phyloP scores from a whole-genome alignment of 2,113 vertebrate species.

The Callaeas wilsoni region DNA sequence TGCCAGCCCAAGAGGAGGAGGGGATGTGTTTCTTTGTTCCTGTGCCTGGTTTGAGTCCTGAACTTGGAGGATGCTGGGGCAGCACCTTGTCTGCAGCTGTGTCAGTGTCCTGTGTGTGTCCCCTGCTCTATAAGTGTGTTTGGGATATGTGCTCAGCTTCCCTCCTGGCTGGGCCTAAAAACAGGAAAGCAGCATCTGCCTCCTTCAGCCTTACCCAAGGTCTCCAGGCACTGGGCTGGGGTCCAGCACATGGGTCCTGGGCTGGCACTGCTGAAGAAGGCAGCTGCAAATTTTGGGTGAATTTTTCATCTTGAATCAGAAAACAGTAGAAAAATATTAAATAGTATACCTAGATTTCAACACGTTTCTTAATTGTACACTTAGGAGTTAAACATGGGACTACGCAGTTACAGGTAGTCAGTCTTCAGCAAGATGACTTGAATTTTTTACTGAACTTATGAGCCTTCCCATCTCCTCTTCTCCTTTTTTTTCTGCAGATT shows the following conservation, averaged over 20 bases:
- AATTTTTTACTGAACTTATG: neutral
- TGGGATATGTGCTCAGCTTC: neutral
- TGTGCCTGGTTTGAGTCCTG: neutral
- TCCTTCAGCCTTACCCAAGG: accelerated
- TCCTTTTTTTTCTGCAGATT: neutral
- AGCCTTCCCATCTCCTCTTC: neutral
- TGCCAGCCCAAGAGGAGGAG: neutral
- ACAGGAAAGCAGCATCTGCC: neutral
- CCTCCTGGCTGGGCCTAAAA: neutral
- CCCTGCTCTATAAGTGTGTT: neutral
- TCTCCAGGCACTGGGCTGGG: neutral
- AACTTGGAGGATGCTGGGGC: accelerated
- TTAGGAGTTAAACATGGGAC: neutral
- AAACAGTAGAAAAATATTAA: neutral
- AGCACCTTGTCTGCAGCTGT: accelerated
- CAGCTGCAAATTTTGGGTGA: neutral
- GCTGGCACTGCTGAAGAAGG: neutral
- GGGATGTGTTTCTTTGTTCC: accelerated
- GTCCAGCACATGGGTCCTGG: neutral
- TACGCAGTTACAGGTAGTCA: neutral
- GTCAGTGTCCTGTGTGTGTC: neutral
- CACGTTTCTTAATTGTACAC: accelerated
- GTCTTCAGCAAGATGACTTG: neutral
- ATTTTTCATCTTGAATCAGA: neutral
- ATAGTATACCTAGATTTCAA: neutral